Evolutionary conservation across 2,797 vertebrate genomes (phyloP).

Genomic region (Cossypha dichroa): DNA sequence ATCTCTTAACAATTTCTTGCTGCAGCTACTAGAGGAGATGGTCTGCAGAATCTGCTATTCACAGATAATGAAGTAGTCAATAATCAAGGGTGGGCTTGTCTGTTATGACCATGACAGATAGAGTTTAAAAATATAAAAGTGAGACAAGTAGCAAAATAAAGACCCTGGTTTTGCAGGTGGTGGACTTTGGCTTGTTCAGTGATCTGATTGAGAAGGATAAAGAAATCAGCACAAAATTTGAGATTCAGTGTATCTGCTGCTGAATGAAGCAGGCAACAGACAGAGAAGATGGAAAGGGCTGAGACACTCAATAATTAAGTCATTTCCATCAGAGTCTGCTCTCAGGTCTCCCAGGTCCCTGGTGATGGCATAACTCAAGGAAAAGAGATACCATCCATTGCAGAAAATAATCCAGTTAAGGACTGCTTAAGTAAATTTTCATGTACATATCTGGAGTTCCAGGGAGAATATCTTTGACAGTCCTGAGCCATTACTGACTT

Average conservation of each 20-base stretch:
- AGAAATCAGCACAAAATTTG: neutral
- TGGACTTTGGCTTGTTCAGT: neutral
- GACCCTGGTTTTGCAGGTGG: neutral
- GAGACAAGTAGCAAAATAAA: neutral
- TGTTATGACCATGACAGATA: neutral
- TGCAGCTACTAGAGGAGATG: neutral
- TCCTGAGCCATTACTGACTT: neutral
- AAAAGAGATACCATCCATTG: neutral
- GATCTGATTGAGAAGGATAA: neutral
- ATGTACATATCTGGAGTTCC: neutral
- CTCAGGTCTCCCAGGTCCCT: neutral
- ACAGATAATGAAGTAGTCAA: neutral
- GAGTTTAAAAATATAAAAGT: neutral
- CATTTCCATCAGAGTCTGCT: neutral
- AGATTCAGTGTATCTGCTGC: neutral
- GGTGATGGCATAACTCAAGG: neutral
- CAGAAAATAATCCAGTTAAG: neutral
- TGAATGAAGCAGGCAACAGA: neutral
- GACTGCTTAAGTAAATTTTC: neutral
- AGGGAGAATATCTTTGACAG: neutral
- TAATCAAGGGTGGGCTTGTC: neutral
- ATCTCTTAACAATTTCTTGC: neutral
- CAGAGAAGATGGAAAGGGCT: neutral
- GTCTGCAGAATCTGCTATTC: neutral
- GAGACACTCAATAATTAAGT: neutral